Base-by-base conservation (phyloP, 2,797 vertebrate genomes). In the Florisuga fusca region DNA sequence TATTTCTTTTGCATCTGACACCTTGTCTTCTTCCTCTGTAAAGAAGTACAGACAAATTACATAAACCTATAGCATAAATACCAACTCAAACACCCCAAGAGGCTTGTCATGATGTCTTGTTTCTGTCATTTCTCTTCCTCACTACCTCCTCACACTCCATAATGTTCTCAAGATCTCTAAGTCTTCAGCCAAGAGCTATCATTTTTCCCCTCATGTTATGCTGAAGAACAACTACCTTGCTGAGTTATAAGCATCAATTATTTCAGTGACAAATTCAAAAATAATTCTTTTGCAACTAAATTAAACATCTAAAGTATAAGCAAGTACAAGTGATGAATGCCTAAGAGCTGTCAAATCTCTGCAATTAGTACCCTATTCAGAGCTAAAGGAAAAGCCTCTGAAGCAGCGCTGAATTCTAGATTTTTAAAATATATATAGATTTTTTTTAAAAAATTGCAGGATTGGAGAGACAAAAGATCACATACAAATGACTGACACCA, bases 321-420 rank as follows among this genome's bases (percentile, higher is more conserved):
- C 31, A 88, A 91, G 73, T 59, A 78, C 10, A 61, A 72, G 55
- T 63, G 83, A 94, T 46, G 68, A 92, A 91, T 90, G 77, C 53
- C 54, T 93, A 75, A 84, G 78, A 80, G 73, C 71, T 95, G 54
- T 95, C 89, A 95, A 85, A 91, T 71, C 51, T 64, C 45, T 91
- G 66, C 68, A 93, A 95, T 94, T 93, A 95, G 64, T 69, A 80
- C 9, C 26, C 31, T 89, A 69, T 64, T 92, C 79, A 95, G 77
- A 94, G 57, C 34, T 83, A 53, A 90, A 91, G 76, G 64, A 86
- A 92, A 96, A 86, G 50, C 48, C 58, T 93, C 53, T 4, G 27
- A 95, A 93, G 57, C 31, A 95, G 46, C 34, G 64, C 45, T 64
- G 69, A 93, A 84, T 90, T 82, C 55, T 50, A 58, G 45, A 61